These are phyloP conservation scores for Malurus melanocephalus DNA, from an alignment of 2,113 vertebrate genomes.

Conservation along the genomic window DNA sequence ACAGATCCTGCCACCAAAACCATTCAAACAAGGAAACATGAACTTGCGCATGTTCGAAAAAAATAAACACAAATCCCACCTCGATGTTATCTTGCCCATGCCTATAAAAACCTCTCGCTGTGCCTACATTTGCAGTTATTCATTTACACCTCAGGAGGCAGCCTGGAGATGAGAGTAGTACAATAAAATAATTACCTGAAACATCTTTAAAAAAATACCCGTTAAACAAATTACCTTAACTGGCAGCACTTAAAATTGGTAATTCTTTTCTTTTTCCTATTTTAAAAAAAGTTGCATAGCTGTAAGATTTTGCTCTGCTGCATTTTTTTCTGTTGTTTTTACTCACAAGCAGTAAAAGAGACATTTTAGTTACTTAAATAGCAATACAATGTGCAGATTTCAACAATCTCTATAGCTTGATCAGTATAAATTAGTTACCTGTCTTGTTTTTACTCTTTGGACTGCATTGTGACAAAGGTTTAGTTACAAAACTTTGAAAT, in stretches of 20 bases:
- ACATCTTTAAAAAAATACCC: slow-evolving; percentile 74
- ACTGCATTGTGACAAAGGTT: slow-evolving; percentile 68
- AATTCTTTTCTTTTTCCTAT: slow-evolving; percentile 37
- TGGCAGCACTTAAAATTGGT: slow-evolving; percentile 71
- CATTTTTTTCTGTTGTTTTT: slow-evolving; percentile 33
- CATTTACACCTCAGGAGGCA: slow-evolving; percentile 61
- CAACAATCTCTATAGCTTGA: slow-evolving; percentile 37
- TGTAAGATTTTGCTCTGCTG: slow-evolving; percentile 71
- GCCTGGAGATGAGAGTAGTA: slow-evolving; percentile 71
- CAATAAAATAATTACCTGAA: slow-evolving; percentile 73
- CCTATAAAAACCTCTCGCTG: neutral
- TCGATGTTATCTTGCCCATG: slow-evolving; percentile 33
- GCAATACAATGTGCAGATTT: slow-evolving; percentile 43
- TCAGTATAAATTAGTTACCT: slow-evolving; percentile 59
- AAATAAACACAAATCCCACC: slow-evolving; percentile 57
- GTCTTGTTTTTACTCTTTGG: slow-evolving; percentile 71
- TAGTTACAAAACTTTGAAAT: slow-evolving; percentile 60
- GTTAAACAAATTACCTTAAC: slow-evolving; percentile 75
- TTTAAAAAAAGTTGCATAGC: slow-evolving; percentile 77
- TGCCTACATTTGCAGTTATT: slow-evolving; percentile 50
- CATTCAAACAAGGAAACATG: slow-evolving; percentile 46
- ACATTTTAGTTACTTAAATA: slow-evolving; percentile 48
- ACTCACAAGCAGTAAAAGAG: slow-evolving; percentile 61
- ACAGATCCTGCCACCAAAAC: slow-evolving; percentile 49
- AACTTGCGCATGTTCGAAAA: neutral